A percentile compares a stretch with the other conserved stretches of the same genome.
phyloP scores from a whole-genome alignment of 2,888 invertebrate genomes.

The Acanthoscelides obtectus region DNA sequence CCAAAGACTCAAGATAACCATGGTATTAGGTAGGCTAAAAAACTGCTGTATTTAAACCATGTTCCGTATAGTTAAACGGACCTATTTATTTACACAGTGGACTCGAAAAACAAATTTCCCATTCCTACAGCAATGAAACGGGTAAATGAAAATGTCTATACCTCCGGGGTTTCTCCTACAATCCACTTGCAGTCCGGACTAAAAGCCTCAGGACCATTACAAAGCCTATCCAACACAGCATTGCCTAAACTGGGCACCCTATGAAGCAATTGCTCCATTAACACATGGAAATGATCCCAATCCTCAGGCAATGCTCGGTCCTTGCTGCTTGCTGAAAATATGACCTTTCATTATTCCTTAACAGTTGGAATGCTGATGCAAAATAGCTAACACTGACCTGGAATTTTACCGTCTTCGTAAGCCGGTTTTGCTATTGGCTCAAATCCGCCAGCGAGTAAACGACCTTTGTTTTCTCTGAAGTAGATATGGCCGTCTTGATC shows the following conservation, averaged over 20 bases:
- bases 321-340: conserved; percentile 52
- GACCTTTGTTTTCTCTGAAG: conserved; percentile 78
- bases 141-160: conserved; percentile 36
- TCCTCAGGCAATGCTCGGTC: conserved; percentile 75
- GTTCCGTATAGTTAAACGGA: too few relatives aligned
- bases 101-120: not conserved
- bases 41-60: too few relatives aligned
- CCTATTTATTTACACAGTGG: too few relatives aligned
- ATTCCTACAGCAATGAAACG: not conserved
- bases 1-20: too few relatives aligned
- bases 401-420: conserved; percentile 70
- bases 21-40: too few relatives aligned
- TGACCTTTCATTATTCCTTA: not conserved
- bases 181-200: conserved; percentile 97
- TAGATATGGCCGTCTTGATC: conserved; percentile 87
- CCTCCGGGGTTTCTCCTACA: conserved; percentile 90
- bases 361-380: not conserved
- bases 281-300: conserved; percentile 94
- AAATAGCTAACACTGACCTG: conserved; percentile 44
- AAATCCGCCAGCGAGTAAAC: conserved; percentile 85
- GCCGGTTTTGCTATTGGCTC: conserved; percentile 88
- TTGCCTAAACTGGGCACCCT: conserved; percentile 75
- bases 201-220: conserved; percentile 90
- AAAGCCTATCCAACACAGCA: conserved; percentile 72
- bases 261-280: conserved; percentile 79